Base-by-base conservation (phyloP, 2,113 vertebrate species). In the Gadus macrocephalus region DNA sequence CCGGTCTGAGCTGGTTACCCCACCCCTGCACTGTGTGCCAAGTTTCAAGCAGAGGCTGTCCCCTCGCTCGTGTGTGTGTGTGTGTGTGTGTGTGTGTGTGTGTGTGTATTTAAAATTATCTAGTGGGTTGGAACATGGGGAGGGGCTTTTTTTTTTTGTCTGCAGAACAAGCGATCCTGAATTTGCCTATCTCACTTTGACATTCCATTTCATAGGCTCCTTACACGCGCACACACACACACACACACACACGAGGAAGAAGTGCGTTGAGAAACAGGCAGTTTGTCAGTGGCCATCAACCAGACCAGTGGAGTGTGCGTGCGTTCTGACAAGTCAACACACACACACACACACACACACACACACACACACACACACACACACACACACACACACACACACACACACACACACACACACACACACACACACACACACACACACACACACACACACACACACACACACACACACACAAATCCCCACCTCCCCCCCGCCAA, bases 1-100 rank as follows among this genome's bases (percentile, higher is more conserved):
- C 91, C 89, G 88, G 92, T 93, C 91, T 92, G 89, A 92, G 90
- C 91, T 89, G 87, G 92, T 92, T 92, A 92, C 92, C 92, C 92
- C 92, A 92, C n/a, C 92, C 92, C 92, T 87, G 75, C 64, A 80
- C 80, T 81, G 74, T 87, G 88, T 92, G 91, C 91, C 91, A 93
- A 92, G 90, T 92, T 92, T 90, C 89, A 91, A 90, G 87, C 89
- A 81, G 91, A 91, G 90, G 90, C 90, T 90, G 89, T 90, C 87
- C 92, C 86, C 91, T 90, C 76, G 88, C 88, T 91, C 90, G 92
- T 90, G 90, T 89, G 78, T 15, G 65, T 67, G 65, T 67, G 65
- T 67, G 28, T 53, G 64, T 66, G 64, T 63, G 62, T 25, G 62
- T 25, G 69, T 65, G 67, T 53, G 53, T 53, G 53, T 53, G 53